Base-by-base conservation (phyloP, 2,888 invertebrate genomes). In the Amphimallon solstitiale region DNA sequence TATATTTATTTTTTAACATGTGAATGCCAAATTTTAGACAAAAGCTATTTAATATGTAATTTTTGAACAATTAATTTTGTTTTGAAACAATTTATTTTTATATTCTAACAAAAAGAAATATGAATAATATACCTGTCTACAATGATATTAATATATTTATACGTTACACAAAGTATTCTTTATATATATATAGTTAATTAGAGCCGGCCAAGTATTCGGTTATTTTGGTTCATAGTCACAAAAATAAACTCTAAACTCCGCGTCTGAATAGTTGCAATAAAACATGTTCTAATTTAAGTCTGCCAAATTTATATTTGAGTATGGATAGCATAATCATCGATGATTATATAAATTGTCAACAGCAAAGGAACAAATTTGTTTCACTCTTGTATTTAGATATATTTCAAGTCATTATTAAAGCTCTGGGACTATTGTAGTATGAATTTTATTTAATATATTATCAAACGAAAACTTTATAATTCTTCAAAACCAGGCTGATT, bases 291-390 rank as follows among this genome's bases (percentile, higher is more conserved):
- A 51, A 51, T 35, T 51, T 35, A 34, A 51, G 51, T 35, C 35
- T 51, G 51, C 51, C 51, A 51, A 51, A 51, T 35, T 34, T 51
- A 51, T 51, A 51, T 17, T 51, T 35, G 35, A 34, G 35, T 51
- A 15, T 17, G 35, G 9, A n/a, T 34, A 6, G 29, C 10, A 51
- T 17, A 12, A 4, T 23, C 15, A 49, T 12, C 48, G 34, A 5
- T 5, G 29, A 29, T 51, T 51, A 51, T 17, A 51, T 35, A 35
- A 35, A 48, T 23, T 35, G 17, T 51, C 35, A 35, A 51, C 35
- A 17, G 17, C 35, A 10, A 34, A 23, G 35, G 5, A 23, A 6
- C 49, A 15, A 29, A 51, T 29, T 51, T 34, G 34, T 29, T 51
- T 51, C n/a, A n/a, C n/a, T n/a, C n/a, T n/a, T 10, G n/a, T 23